These are phyloP conservation scores for Leptopilina boulardi DNA, from an alignment of 1,140 invertebrate species.

Conservation along the genomic window DNA sequence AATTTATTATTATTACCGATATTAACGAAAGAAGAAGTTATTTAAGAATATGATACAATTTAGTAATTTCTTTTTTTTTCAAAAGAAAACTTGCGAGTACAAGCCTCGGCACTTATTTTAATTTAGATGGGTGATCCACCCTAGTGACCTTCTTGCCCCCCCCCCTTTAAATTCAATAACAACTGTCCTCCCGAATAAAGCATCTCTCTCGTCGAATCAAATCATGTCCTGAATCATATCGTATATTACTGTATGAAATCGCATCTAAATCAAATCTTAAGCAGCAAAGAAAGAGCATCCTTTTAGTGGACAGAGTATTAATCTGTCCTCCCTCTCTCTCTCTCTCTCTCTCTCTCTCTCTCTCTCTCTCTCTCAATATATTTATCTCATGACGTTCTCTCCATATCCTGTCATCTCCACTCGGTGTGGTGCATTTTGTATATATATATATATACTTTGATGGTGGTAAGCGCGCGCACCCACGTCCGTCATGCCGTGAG, in stretches of 20 bases:
- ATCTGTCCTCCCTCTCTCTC: background rate
- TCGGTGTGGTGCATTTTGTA: slow-evolving; percentile 18
- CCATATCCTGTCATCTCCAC: slow-evolving; percentile 29
- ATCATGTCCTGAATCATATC: slow-evolving; percentile 11
- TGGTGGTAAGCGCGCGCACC: slow-evolving; percentile 21
- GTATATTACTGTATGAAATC: background rate
- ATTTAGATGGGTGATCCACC: slow-evolving; percentile 1
- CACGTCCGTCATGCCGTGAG: slow-evolving; percentile 32
- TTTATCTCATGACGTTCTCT: slow-evolving; percentile 21
- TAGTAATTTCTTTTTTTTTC: background rate
- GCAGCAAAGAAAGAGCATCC: slow-evolving; percentile 32
- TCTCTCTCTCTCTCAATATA: background rate
- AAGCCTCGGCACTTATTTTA: background rate
- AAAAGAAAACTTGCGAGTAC: background rate
- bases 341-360: slow-evolving; percentile 7
- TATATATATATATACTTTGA: too few species aligned
- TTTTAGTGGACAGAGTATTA: slow-evolving; percentile 23
- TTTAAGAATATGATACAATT: too few species aligned
- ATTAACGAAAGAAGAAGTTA: too few species aligned
- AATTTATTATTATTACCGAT: too few species aligned
- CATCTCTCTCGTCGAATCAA: background rate
- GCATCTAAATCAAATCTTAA: slow-evolving; percentile 25
- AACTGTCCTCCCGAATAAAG: background rate
- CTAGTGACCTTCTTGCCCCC: background rate
- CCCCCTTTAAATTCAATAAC: slow-evolving; percentile 2